Base-by-base conservation (phyloP, 2,888 invertebrate species). In the Lycaena phlaeas region DNA sequence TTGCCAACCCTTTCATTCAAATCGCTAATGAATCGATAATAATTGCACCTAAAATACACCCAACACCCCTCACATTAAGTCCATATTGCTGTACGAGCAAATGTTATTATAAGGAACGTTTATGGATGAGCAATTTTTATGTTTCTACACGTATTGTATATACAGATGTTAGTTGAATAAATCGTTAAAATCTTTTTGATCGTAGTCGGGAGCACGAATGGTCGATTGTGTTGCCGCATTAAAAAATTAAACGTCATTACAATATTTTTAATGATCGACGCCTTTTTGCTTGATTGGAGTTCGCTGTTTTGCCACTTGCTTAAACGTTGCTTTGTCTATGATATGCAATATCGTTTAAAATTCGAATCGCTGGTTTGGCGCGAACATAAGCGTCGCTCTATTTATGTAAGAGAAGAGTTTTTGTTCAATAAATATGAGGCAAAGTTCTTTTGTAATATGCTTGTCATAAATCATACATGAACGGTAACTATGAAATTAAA, bases 1-100 rank as follows among this genome's bases (percentile, higher is more conserved):
- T 82, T 82, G 82, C 81, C 70, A 82, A 84, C 82, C 82, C 82
- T 81, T 84, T 82, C 68, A 75, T 69, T 67, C 64, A 57, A 66
- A 57, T 59, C 59, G 64, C 70, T 79, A 78, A 77, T 78, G 78
- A 79, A 77, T 73, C 59, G 10, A 27, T 44, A 45, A 18, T 7
- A 44, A 28, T 60, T 34, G 51, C 44, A 36, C 28, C 28, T 44
- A 44, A 47, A 36, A 48, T 42, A 48, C 56, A 64, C 59, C 52
- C 70, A 63, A 14, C 0, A 0, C 0, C 0, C 11, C 6, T 4
- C 2, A 0, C 2, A 48, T 66, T 64, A 41, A 51, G 65, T 48
- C 36, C 49, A 34, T 42, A 52, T 50, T 59, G 7, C 42, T 15
- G 37, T 49, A 43, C 6, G 5, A 38, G 31, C 28, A 72, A 74